phyloP scores from a whole-genome alignment of 2,113 vertebrate genomes.

The Plotosus lineatus region DNA sequence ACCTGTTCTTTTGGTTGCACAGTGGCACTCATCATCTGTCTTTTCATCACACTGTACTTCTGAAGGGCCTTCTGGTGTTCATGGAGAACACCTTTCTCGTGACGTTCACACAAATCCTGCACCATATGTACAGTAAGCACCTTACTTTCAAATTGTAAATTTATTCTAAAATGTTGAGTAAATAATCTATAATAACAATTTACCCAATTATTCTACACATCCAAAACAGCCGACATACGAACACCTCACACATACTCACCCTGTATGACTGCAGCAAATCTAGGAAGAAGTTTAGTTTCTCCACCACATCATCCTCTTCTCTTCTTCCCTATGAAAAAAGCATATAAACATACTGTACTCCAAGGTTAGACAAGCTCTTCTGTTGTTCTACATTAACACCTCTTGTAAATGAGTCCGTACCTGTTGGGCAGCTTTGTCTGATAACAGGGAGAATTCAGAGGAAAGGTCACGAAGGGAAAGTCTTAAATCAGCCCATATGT shows the following conservation, averaged over 20 bases:
- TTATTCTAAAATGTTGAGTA: neutral
- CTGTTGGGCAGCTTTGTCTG: constrained; percentile 93
- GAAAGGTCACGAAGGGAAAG: constrained; percentile 90
- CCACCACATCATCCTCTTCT: constrained; percentile 95
- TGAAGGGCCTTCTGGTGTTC: constrained; percentile 94
- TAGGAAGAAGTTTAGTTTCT: constrained; percentile 93
- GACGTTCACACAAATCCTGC: constrained; percentile 93
- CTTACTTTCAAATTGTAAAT: neutral
- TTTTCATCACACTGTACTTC: constrained; percentile 92
- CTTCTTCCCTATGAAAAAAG: constrained; percentile 82
- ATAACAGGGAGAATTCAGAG: constrained; percentile 87
- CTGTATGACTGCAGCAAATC: constrained; percentile 96
- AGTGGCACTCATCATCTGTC: constrained; percentile 87
- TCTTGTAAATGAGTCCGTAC: constrained; percentile 63
- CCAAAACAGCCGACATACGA: neutral
- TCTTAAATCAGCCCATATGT: constrained; percentile 85
- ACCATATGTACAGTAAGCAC: neutral
- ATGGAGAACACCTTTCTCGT: constrained; percentile 91
- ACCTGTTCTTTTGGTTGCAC: constrained; percentile 86
- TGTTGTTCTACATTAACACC: neutral
- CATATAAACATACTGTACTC: neutral
- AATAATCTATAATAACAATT: neutral
- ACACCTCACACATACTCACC: constrained; percentile 70
- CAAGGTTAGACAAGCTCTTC: neutral
- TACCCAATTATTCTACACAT: neutral